These are phyloP conservation scores for Dicaeum eximium DNA, from an alignment of 2,113 vertebrate species.

Conservation along the genomic window DNA sequence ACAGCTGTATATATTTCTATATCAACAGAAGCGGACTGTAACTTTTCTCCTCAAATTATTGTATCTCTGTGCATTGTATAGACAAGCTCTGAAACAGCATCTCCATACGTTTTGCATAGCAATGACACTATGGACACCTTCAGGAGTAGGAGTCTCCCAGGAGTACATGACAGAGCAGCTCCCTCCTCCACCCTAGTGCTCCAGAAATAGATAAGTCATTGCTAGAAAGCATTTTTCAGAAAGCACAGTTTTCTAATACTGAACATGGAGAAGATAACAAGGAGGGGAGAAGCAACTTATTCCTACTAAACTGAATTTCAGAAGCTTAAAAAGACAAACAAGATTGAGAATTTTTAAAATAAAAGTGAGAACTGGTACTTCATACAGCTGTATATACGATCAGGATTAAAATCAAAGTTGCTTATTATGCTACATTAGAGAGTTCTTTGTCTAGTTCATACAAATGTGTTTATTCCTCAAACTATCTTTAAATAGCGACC, in stretches of 20 bases:
- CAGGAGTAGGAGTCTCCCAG: slow-evolving; percentile 54
- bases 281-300: not conserved
- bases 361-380: not conserved
- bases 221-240: slow-evolving; percentile 60
- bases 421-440: not conserved
- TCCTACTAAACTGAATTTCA: not conserved
- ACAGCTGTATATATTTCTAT: not conserved
- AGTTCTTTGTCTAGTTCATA: not conserved
- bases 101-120: not conserved
- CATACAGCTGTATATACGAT: not conserved
- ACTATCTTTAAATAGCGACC: not conserved
- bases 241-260: slow-evolving; percentile 27
- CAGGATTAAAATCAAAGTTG: not conserved
- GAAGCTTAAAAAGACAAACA: not conserved
- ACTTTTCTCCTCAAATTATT: not conserved
- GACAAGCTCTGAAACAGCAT: not conserved
- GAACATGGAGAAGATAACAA: not conserved
- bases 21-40: not conserved
- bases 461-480: not conserved
- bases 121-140: slow-evolving; percentile 49
- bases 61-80: not conserved
- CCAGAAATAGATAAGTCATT: slow-evolving; percentile 56
- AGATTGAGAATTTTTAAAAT: not conserved
- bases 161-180: slow-evolving; percentile 50
- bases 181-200: slow-evolving; percentile 52